Evolutionary conservation across 2,888 invertebrate species (phyloP), one percentile per base, ranked within the genome.

Genomic region (Dicranocentrus wangi): DNA sequence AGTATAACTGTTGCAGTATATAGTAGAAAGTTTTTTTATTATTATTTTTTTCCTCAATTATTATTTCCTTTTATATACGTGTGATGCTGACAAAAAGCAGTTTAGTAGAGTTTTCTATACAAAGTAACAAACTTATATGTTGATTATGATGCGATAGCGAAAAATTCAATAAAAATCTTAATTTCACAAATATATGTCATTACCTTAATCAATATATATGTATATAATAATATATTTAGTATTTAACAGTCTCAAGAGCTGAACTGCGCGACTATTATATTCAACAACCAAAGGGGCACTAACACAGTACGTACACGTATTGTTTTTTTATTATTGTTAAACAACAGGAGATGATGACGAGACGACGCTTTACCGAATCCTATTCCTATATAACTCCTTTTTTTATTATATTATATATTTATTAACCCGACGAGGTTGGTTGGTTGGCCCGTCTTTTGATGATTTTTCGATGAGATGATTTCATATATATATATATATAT

Each of bases 271-370:
- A 81, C 81, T 81, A 81, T 75, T 71, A 55, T 81, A 71, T 76
- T 81, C 81, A 81, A 81, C 81, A 81, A 81, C 81, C 81, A 81
- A 81, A 81, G 76, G 81, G 76, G 81, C 81, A 81, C 81, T 81
- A 81, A 81, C 76, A 81, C 75, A 75, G 75, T 75, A 72, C 65
- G 15, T 17, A 47, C 66, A 72, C 65, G 15, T 17, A 47, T 47
- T 47, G 17, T 10, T 47, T 7, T 47, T 8, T 8, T 17, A 47
- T 47, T 47, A 15, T 10, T 47, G 47, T 47, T 8, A 8, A 5
- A 39, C 5, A 25, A 21, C 32, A 55, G 51, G 23, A 53, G 32
- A 25, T n/a, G 76, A 21, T 25, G 23, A n/a, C 7, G 43, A 55
- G 63, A 53, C 51, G 60, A 47, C 28, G 55, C 27, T 58, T 43